These are phyloP conservation scores for Isurus oxyrinchus DNA, from an alignment of 2,113 vertebrate genomes.

Conservation along the genomic window DNA sequence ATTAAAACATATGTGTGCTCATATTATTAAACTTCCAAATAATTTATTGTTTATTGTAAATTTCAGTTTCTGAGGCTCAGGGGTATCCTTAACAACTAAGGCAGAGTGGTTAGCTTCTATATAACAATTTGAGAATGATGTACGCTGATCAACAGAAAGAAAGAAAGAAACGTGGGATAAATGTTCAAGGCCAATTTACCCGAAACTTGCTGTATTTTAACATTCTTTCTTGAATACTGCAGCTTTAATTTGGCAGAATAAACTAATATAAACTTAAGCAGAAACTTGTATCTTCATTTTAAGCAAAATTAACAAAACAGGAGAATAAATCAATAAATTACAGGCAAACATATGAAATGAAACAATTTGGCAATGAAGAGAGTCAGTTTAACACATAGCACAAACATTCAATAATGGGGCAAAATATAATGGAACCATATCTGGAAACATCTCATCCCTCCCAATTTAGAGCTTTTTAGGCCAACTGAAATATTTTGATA, in stretches of 20 bases:
- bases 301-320: background rate
- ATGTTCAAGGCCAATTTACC: background rate
- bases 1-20: background rate
- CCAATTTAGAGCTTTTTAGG: background rate
- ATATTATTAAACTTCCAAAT: background rate
- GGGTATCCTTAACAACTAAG: background rate
- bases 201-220: background rate
- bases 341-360: background rate
- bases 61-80: background rate
- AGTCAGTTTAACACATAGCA: background rate
- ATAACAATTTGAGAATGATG: background rate
- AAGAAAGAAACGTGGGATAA: background rate
- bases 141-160: background rate
- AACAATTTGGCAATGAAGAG: constrained; percentile 18
- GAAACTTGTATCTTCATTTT: background rate
- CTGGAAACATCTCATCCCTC: background rate
- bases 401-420: background rate
- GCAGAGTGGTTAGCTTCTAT: background rate
- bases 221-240: background rate
- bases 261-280: background rate
- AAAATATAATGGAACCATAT: background rate
- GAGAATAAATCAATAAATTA: background rate
- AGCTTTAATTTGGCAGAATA: constrained; percentile 5
- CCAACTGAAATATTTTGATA: background rate
- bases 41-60: background rate